These are phyloP conservation scores for Calliphora vomitoria DNA, from an alignment of 2,888 invertebrate species.

Conservation along the genomic window DNA sequence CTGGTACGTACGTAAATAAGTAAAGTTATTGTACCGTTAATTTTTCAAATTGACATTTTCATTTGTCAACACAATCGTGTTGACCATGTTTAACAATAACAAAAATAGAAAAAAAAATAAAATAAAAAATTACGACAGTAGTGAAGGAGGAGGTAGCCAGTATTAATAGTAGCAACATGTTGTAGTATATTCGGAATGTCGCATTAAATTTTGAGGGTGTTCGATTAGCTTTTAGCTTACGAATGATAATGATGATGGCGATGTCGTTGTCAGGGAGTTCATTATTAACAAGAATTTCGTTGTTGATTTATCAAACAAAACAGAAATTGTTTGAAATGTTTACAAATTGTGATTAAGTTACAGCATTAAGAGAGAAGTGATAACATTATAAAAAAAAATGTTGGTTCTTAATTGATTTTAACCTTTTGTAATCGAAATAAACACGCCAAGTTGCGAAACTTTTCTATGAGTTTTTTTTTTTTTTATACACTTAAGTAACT, in stretches of 20 bases:
- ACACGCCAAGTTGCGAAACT: slow-evolving; percentile 75
- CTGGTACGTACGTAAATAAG: not conserved
- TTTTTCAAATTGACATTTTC: slow-evolving; percentile 81
- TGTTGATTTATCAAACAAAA: slow-evolving; percentile 26
- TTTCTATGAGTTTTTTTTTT: slow-evolving; percentile 64
- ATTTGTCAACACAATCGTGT: slow-evolving; percentile 80
- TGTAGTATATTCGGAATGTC: slow-evolving; percentile 62
- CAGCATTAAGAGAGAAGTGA: slow-evolving; percentile 32
- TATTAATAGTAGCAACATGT: slow-evolving; percentile 39
- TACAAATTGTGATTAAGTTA: slow-evolving; percentile 44
- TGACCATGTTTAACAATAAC: slow-evolving; percentile 75
- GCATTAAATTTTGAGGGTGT: slow-evolving; percentile 51
- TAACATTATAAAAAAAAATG: slow-evolving; percentile 44
- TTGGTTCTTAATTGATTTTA: slow-evolving; percentile 66
- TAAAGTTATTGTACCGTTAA: slow-evolving; percentile 78
- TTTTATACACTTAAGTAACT: slow-evolving; percentile 52
- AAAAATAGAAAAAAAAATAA: not conserved
- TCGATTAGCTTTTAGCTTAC: slow-evolving; percentile 33
- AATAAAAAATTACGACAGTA: no score
- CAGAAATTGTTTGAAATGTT: not conserved
- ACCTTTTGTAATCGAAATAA: slow-evolving; percentile 79
- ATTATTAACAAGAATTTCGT: slow-evolving; percentile 51
- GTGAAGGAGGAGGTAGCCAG: slow-evolving; percentile 6
- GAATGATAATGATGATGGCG: not conserved
- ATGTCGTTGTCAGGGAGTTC: slow-evolving; percentile 6